phyloP scores from a whole-genome alignment of 2,797 vertebrate genomes.

The Denticeps clupeoides region DNA sequence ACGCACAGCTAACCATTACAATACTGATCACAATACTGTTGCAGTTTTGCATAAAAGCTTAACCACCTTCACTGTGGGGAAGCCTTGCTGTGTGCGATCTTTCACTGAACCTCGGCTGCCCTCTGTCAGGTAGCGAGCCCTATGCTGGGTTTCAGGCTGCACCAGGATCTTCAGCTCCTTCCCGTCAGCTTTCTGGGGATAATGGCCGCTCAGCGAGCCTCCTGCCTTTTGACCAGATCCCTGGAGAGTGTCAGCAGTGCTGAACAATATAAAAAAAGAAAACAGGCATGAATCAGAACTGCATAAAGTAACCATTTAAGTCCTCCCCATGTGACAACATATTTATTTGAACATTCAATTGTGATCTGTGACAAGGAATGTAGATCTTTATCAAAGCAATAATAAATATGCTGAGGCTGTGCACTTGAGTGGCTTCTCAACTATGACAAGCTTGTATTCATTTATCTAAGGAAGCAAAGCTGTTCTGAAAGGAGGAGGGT shows the following conservation, averaged over 20 bases:
- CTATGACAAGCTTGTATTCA: slow-evolving; percentile 11
- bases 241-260: slow-evolving; percentile 49
- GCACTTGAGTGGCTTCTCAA: slow-evolving; percentile 1
- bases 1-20: no score
- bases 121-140: slow-evolving; percentile 93
- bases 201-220: slow-evolving; percentile 77
- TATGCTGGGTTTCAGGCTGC: slow-evolving; percentile 92
- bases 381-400: no score
- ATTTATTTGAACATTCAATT: no score
- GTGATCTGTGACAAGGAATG: no score
- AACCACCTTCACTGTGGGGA: slow-evolving; percentile 88
- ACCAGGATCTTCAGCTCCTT: slow-evolving; percentile 93
- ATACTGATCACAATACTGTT: no score
- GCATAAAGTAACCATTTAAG: no score
- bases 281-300: no score
- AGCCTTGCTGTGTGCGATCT: slow-evolving; percentile 91
- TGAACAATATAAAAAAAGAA: slow-evolving; percentile 45
- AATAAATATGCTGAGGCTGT: neutral
- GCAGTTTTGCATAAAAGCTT: neutral
- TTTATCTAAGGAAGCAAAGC: slow-evolving; percentile 13
- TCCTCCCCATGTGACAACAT: no score
- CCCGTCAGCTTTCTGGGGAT: slow-evolving; percentile 81
- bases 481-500: slow-evolving; percentile 8
- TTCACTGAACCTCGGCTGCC: slow-evolving; percentile 97
- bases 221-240: slow-evolving; percentile 64